Percentiles rank a stretch among this genome's conserved stretches.
phyloP scores from a whole-genome alignment of 2,888 invertebrate genomes.

The Hofmannophila pseudospretella region DNA sequence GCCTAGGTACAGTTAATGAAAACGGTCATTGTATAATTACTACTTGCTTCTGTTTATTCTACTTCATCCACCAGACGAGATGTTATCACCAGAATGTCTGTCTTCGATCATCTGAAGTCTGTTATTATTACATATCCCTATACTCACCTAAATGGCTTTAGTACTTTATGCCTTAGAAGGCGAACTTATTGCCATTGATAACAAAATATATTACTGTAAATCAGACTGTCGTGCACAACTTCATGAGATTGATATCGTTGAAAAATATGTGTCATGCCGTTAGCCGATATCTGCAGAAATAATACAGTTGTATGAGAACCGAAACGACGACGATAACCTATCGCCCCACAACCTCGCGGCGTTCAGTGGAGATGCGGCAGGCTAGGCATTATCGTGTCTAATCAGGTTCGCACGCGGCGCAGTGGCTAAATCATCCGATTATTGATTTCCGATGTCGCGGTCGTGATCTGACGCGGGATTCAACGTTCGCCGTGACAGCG shows the following conservation, averaged over 20 bases:
- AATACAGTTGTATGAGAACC: slow-evolving; percentile 59
- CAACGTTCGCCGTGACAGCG: slow-evolving; percentile 67
- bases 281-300: slow-evolving; percentile 46
- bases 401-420: slow-evolving; percentile 77
- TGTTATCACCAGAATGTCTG: slow-evolving; percentile 27
- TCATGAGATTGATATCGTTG: slow-evolving; percentile 58
- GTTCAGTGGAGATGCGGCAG: slow-evolving; percentile 51
- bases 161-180: slow-evolving; percentile 34
- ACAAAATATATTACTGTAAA: slow-evolving; percentile 53
- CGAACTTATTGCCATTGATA: slow-evolving; percentile 48
- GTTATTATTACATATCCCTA: slow-evolving; percentile 26
- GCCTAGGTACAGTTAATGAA: slow-evolving; percentile 10
- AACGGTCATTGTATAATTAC: slow-evolving; percentile 25
- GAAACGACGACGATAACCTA: slow-evolving; percentile 62
- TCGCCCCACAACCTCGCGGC: slow-evolving; percentile 46
- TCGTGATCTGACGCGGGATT: slow-evolving; percentile 71
- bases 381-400: slow-evolving; percentile 72
- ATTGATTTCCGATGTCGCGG: slow-evolving; percentile 77
- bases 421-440: slow-evolving; percentile 77
- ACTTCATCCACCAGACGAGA: slow-evolving; percentile 23
- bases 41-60: slow-evolving; percentile 23
- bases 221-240: slow-evolving; percentile 50
- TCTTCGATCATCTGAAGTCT: slow-evolving; percentile 28
- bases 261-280: slow-evolving; percentile 67
- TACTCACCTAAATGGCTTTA: slow-evolving; percentile 14